Base-by-base conservation (phyloP, 2,888 invertebrate species). In the Ametastegia equiseti region DNA sequence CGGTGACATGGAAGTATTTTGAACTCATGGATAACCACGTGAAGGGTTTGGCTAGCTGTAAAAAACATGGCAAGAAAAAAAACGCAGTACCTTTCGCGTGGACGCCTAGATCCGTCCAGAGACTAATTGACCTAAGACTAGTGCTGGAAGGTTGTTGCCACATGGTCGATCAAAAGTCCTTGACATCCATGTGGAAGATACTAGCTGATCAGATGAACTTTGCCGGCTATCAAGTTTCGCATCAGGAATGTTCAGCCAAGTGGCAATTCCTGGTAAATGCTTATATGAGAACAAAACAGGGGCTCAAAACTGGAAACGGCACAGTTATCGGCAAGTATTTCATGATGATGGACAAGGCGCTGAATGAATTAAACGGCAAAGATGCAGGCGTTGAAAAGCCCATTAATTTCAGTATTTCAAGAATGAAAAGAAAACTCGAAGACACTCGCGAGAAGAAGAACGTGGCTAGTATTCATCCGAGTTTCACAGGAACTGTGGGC, bases 1-100 rank as follows among this genome's bases (percentile, higher is more conserved):
- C 23, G 7, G 42, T 60, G 19, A 57, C 60, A 42, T 78, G 78
- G 78, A 39, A 57, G 30, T 60, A 78, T 30, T 78, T 78, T 15
- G 36, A 30, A 27, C 39, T 63, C 5, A 27, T 78, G 27, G 60
- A 78, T 15, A 27, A 42, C 27, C 42, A 42, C 45, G 27, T 78
- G 3, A 50, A 36, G 11, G n/a, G 50, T 33, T 75, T n/a, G 6
- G 6, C 75, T 1, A 54, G 54, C 19, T 11, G 13, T 19, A 11
- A 1, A 6, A 11, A 36, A 9, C 27, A 33, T 19, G 19, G 7
- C 42, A 50, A 23, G 15, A 50, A 9, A 19, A 33, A 54, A 11
- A 9, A 7, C 4, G n/a, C n/a, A n/a, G n/a, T 19, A 9, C 33
- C 19, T 54, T 50, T 54, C 5, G 9, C 19, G 36, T 75, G 54